Percentiles rank a stretch among this genome's conserved stretches.
phyloP scores from a whole-genome alignment of 2,113 vertebrate genomes.

The Todiramphus saurophagus region DNA sequence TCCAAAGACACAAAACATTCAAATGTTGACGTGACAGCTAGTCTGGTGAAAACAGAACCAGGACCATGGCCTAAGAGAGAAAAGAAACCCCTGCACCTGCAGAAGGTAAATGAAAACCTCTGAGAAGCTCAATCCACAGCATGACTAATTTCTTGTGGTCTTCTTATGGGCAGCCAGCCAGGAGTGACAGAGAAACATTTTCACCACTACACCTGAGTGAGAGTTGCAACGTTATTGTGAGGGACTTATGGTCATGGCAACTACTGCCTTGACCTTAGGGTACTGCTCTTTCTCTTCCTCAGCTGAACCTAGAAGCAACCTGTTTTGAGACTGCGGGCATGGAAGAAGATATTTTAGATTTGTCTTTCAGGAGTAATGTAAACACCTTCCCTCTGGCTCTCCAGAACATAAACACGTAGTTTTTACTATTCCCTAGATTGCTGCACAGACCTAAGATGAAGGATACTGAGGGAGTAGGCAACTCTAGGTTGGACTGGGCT shows the following conservation, averaged over 20 bases:
- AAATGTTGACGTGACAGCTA: not conserved
- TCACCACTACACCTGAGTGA: rapidly evolving
- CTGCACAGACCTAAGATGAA: not conserved
- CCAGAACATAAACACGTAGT: not conserved
- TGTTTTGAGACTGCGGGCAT: not conserved
- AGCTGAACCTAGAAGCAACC: not conserved
- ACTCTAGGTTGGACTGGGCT: not conserved
- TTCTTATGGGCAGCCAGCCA: not conserved
- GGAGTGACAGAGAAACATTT: not conserved
- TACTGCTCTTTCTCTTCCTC: not conserved
- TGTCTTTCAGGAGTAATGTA: not conserved
- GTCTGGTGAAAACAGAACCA: not conserved
- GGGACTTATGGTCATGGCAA: not conserved
- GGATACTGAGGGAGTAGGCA: not conserved
- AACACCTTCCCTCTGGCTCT: not conserved
- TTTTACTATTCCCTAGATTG: not conserved
- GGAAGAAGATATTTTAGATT: not conserved
- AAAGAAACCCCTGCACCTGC: not conserved
- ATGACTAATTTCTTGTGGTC: not conserved
- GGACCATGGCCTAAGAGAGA: not conserved
- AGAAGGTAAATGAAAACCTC: not conserved
- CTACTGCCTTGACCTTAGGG: too few species aligned
- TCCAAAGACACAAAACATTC: not conserved
- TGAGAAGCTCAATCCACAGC: not conserved
- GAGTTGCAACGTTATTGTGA: not conserved